Base-by-base conservation (phyloP, 2,113 vertebrate species). In the Macroglossus sobrinus region DNA sequence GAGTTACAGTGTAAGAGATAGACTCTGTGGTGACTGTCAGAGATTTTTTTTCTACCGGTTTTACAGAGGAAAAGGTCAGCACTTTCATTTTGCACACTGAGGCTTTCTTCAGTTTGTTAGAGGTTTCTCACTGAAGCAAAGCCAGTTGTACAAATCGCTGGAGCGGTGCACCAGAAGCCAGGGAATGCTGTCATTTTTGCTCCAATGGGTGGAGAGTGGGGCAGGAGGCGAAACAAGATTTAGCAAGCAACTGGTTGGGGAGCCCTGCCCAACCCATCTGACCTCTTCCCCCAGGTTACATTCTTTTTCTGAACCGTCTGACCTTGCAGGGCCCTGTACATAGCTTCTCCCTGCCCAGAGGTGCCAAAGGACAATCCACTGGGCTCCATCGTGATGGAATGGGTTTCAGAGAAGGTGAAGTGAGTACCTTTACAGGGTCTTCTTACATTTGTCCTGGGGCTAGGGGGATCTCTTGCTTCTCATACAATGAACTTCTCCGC, bases 131-230 rank as follows among this genome's bases (percentile, higher is more conserved):
- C 4, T 87, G 35, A 11, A 68, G 50, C 82, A 76, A 93, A 92
- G 38, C 43, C 85, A 91, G 33, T 24, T 85, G 30, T 75, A 35
- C 61, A 91, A 22, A 71, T 66, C 45, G 21, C 6, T 28, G 10
- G 9, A 26, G 38, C 45, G 40, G 30, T 85, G 47, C 3, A 13
- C 63, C 28, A 57, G 72, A 63, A 82, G 66, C 84, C 80, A 93
- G 76, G 47, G 40, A 85, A 87, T 69, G 50, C 35, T 92, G 87
- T 86, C 71, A 68, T 40, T 91, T 96, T 91, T 75, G 24, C 55
- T 91, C 19, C 86, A 18, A 38, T 80, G 59, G 68, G 59, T 92
- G 91, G 45, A 10, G 33, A 82, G 30, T 0, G 2, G 50, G 55
- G 38, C 15, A 43, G 80, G 53, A 94, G 16, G 68, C 47, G 50